These are phyloP conservation scores for Oryzias melastigma DNA, from an alignment of 2,113 vertebrate genomes.

Conservation along the genomic window DNA sequence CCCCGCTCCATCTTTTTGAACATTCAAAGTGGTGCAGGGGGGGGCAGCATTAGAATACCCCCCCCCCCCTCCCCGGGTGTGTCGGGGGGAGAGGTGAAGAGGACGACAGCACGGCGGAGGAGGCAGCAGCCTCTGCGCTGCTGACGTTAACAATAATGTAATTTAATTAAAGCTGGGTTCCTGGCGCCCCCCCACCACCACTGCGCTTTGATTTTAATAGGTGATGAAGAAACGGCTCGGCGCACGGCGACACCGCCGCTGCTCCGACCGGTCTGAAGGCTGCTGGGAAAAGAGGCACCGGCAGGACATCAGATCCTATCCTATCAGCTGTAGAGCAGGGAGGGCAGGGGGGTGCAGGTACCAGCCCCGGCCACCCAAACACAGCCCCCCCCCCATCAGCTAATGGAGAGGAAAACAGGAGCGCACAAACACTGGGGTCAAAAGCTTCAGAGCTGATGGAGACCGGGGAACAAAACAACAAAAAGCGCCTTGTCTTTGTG, in stretches of 20 bases:
- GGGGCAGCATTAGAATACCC: conserved; percentile 64
- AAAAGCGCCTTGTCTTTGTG: too few species aligned
- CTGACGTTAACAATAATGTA: conserved; percentile 84
- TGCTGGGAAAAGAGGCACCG: conserved; percentile 51
- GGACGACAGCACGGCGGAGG: conserved; percentile 42
- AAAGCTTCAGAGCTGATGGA: too few species aligned
- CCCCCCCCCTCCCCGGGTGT: conserved; percentile 51
- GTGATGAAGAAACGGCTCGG: conserved; percentile 66
- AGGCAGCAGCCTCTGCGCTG: conserved; percentile 50
- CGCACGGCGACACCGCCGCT: conserved; percentile 19
- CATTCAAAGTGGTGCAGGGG: conserved; percentile 68
- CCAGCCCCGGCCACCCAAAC: conserved; percentile 74
- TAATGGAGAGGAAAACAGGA: conserved; percentile 44
- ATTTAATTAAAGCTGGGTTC: conserved; percentile 79
- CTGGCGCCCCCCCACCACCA: conserved; percentile 35
- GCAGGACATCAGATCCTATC: conserved; percentile 68
- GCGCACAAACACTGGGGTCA: too few species aligned
- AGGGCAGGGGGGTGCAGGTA: conserved; percentile 61
- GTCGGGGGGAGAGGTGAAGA: conserved; percentile 54
- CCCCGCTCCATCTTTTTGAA: conserved; percentile 60
- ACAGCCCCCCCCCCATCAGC: conserved; percentile 55
- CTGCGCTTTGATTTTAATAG: conserved; percentile 74
- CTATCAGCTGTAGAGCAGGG: conserved; percentile 37
- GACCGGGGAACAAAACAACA: background rate
- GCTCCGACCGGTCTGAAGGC: conserved; percentile 54